Evolutionary conservation across 35 echinoderm and acorn worm species (phyloP), one percentile per base, ranked within the genome.

Genomic region (Diadema setosum): DNA sequence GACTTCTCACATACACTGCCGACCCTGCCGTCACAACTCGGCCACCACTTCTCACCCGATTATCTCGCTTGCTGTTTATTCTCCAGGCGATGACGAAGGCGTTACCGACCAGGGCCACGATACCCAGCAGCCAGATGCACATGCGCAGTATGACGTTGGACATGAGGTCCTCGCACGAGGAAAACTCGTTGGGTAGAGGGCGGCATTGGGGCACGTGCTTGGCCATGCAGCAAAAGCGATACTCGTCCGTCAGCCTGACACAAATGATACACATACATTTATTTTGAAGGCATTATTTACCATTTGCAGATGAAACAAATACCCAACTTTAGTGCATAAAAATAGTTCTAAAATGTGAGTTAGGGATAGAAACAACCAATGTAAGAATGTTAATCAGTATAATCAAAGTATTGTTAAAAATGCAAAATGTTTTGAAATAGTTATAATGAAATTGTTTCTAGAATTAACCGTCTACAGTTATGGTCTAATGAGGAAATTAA

Each of bases 91-190:
- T 94, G 21, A 99, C 96, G 6, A 92, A 46, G 37, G 88, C 45
- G 64, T 99, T 99, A 17, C 96, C 89, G 17, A 99, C n/a, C 11
- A 87, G 87, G 0, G 92, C 92, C 4, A 92, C 85, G 2, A 84
- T 76, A 25, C 96, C 96, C 5, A 95, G 76, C 25, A 99, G 73
- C 96, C 96, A 99, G 5, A 99, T 87, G 36, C 84, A 90, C 41
- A 89, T 80, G 2, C 96, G 85, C 3, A 99, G 83, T 32, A 99
- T 91, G 4, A 46, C 41, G 44, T 99, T 99, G 17, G 89, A 82
- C 96, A 99, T 99, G 27, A 99, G 90, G 65, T 99, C 93, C 42
- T 99, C 92, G 75, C 96, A 99, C 20, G 96, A 99, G 5, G 96
- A 99, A 34, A 99, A 99, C 25, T 89, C 85, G 49, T 94, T 87